phyloP scores from a whole-genome alignment of 2,113 vertebrate species.

The Myrmecobius fasciatus region DNA sequence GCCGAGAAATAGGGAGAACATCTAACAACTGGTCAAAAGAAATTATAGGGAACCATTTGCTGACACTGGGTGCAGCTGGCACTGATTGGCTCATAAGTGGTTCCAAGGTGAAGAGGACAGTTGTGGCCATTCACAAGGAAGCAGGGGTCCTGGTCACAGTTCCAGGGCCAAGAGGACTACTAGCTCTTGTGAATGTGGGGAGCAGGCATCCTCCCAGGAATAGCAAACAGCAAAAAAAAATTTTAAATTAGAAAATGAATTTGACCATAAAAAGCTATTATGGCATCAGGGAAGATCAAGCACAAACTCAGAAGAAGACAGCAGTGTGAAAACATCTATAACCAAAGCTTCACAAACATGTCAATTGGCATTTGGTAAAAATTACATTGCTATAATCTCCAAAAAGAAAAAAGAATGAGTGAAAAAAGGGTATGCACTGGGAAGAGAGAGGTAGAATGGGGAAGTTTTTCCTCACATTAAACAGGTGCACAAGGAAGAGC shows the following conservation, averaged over 20 bases:
- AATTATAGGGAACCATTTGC: not conserved
- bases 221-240: not conserved
- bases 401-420: too few relatives aligned
- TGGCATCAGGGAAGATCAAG: not conserved
- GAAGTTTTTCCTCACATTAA: too few relatives aligned
- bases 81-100: not conserved
- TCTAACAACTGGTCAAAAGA: not conserved
- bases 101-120: not conserved
- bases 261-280: not conserved
- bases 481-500: too few relatives aligned
- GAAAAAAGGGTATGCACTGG: too few relatives aligned
- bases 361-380: too few relatives aligned
- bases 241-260: not conserved
- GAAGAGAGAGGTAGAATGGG: too few relatives aligned
- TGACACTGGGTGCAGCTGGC: not conserved
- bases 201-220: not conserved
- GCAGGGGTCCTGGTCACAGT: not conserved
- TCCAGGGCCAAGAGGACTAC: not conserved
- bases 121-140: not conserved
- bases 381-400: too few relatives aligned
- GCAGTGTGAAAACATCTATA: not conserved
- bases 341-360: not conserved
- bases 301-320: not conserved
- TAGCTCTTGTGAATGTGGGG: not conserved
- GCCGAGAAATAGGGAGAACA: not conserved